Evolutionary conservation across 2,113 vertebrate genomes (phyloP), one percentile per base, ranked within the genome.

Genomic region (Antechinus flavipes): DNA sequence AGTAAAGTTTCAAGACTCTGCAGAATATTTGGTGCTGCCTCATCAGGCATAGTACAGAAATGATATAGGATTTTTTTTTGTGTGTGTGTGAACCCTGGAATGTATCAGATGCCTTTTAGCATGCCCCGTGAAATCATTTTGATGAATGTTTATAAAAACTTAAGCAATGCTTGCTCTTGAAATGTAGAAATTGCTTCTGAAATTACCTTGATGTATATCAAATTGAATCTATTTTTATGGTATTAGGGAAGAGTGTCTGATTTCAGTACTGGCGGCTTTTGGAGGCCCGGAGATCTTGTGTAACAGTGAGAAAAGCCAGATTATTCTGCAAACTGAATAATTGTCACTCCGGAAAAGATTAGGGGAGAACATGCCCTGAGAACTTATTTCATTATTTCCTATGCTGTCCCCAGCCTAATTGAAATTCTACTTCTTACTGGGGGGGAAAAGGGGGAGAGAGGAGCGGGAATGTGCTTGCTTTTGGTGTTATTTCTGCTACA

Each of bases 121-220:
- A 97, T 97, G 94, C 91, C 95, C 97, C 89, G 11, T 46, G 96
- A 98, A 97, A 93, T 89, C 95, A 90, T 91, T 96, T 30, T 47
- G 94, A 97, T 98, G 92, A 97, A 93, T 95, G 95, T 98, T 96
- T 92, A 95, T 49, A 56, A 91, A 61, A 94, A 97, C 95, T 91
- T 90, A 97, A 98, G 95, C 92, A 76, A 10, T 97, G 90, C 98
- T 98, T 98, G 96, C 95, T 97, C 94, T 95, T 91, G 94, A 98
- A 96, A 96, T 97, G 93, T 23, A 96, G 96, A 98, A 98, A 98
- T 98, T 98, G 95, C 95, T 98, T 98, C 97, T 98, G 97, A 98
- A 98, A 98, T 98, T 97, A 96, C 96, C 98, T 97, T 98, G 97
- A 98, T 98, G 97, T 97, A 94, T 96, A 91, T 96, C 96, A 98